A percentile compares a stretch with the other conserved stretches of the same genome.
Evolutionary conservation across 1,140 invertebrate genomes (phyloP).

Genomic region (Eurosta solidaginis): DNA sequence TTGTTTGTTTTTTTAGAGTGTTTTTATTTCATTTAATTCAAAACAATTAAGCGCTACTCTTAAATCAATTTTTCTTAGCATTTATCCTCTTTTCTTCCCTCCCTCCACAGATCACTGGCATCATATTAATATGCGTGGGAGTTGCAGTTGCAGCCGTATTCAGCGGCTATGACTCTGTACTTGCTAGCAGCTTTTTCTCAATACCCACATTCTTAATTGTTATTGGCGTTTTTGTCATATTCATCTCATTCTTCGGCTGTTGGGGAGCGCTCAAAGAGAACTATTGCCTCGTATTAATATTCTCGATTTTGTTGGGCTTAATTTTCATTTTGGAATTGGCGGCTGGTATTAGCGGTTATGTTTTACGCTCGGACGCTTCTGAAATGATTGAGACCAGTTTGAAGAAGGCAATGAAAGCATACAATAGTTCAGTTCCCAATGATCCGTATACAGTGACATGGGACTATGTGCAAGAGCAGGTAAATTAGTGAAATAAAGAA

Average conservation of each 20-base stretch:
- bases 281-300: slow-evolving; percentile 80
- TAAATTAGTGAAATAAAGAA: background rate
- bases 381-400: slow-evolving; percentile 63
- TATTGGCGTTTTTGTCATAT: slow-evolving; percentile 77
- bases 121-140: slow-evolving; percentile 71
- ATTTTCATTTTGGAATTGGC: slow-evolving; percentile 83
- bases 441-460: slow-evolving; percentile 60
- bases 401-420: slow-evolving; percentile 62
- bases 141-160: slow-evolving; percentile 69
- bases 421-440: slow-evolving; percentile 58
- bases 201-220: slow-evolving; percentile 79
- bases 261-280: slow-evolving; percentile 84
- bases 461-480: slow-evolving; percentile 66
- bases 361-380: slow-evolving; percentile 67
- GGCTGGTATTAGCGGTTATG: slow-evolving; percentile 80
- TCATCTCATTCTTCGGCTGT: slow-evolving; percentile 85
- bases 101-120: slow-evolving; percentile 74
- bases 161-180: slow-evolving; percentile 69
- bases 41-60: background rate
- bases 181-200: slow-evolving; percentile 65
- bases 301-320: slow-evolving; percentile 72
- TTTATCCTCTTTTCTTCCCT: slow-evolving; percentile 33
- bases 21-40: background rate
- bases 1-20: too few species aligned
- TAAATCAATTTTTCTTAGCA: background rate